phyloP scores from a whole-genome alignment of 2,888 invertebrate species.

The Anorthoa munda region DNA sequence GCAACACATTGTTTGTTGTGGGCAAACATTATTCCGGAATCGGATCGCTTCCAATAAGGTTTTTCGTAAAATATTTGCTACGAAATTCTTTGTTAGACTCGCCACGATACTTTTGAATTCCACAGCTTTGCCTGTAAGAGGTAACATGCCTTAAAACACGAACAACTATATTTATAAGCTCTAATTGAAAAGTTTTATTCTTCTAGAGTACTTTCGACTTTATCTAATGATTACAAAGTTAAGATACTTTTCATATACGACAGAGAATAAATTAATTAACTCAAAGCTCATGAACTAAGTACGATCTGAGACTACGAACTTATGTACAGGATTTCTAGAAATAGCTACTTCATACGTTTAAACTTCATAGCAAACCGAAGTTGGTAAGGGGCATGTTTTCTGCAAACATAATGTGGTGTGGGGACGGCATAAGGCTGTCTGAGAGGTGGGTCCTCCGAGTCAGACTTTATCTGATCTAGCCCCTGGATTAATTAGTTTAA shows the following conservation, averaged over 20 bases:
- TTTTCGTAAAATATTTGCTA: constrained; percentile 56
- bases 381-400: constrained; percentile 63
- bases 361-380: constrained; percentile 61
- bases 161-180: constrained; percentile 27
- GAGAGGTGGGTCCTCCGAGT: constrained; percentile 77
- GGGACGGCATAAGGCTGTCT: constrained; percentile 62
- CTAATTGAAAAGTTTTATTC: constrained; percentile 20
- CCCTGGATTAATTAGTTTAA: constrained; percentile 89
- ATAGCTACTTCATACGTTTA: constrained; percentile 47
- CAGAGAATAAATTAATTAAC: constrained; percentile 22
- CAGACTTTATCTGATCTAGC: constrained; percentile 86
- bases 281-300: constrained; percentile 18
- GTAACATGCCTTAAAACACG: constrained; percentile 18
- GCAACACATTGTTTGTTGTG: constrained; percentile 72
- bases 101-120: constrained; percentile 1
- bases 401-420: constrained; percentile 67
- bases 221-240: constrained; percentile 8
- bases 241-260: constrained; percentile 15
- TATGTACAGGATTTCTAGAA: constrained; percentile 38
- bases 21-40: constrained; percentile 72
- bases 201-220: constrained; percentile 1
- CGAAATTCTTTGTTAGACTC: constrained; percentile 51
- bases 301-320: constrained; percentile 26
- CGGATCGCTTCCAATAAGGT: constrained; percentile 69
- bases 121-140: constrained; percentile 11